Evolutionary conservation across 2,888 invertebrate species (phyloP), one percentile per base, ranked within the genome.

Genomic region (Trichopria drosophilae): DNA sequence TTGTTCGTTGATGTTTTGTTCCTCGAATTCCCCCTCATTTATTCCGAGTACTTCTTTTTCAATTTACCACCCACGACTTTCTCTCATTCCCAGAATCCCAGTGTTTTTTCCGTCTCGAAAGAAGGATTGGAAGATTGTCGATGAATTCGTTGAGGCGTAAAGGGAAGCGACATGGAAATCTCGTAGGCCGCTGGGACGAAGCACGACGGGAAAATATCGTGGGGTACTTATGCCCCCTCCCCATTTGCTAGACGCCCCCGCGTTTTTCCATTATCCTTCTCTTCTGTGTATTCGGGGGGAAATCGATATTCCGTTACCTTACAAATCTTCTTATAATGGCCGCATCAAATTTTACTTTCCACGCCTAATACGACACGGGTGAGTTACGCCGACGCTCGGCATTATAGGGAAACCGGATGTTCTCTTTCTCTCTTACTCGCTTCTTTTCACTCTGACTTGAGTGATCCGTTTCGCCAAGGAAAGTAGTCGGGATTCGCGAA

Each of bases 271-370:
- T 61, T 58, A 58, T 58, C 55, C 59, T 55, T 51, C 45, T 49
- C 41, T 42, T 15, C 46, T 29, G 55, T 57, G 51, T 54, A 57
- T 55, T 53, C 57, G 16, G 31, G 20, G 41, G 51, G 56, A 51
- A 53, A 62, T 62, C 62, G 53, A 62, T 62, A 62, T 58, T 52
- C 53, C 37, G 53, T 57, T 56, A 55, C 45, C 42, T 48, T 45
- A 50, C 55, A 58, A 59, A 61, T 58, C 54, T 59, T 48, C 53
- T 52, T 58, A 49, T 59, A 60, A 60, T 57, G 53, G 52, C 53
- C 45, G 45, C 53, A 55, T 60, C 51, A 57, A 57, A 59, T 57
- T 59, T 59, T 58, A 55, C 49, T 54, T 56, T 51, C 36, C 44
- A 12, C 16, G 49, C 35, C 43, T 47, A 53, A 42, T 43, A 51